Evolutionary conservation across 2,797 vertebrate genomes (phyloP), one percentile per base, ranked within the genome.

Genomic region (Silurus aristotelis): DNA sequence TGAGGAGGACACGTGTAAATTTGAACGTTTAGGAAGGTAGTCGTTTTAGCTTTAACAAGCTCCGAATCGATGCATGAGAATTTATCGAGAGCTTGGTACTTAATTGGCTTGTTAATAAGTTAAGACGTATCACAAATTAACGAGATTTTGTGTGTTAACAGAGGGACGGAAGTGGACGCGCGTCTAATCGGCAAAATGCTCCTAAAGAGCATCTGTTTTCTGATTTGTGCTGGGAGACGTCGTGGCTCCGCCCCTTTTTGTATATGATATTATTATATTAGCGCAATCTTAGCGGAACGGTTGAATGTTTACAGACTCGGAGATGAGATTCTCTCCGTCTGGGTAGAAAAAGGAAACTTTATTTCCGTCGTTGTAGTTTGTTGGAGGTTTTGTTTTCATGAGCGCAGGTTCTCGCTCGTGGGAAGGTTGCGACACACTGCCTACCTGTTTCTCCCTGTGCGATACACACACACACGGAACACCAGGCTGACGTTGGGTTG

Each of bases 401-500:
- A 96, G 97, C 96, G 97, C 94, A 92, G 95, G 96, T 95, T 95
- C 97, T 96, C 96, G 94, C 96, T 98, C 97, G 96, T 98, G 97
- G 98, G 97, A 99, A 98, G 96, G 97, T 97, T 67, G 95, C 97
- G 96, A 98, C 95, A 98, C 96, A 97, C 96, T 97, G 96, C 97
- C 97, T 98, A 98, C 96, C 97, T 97, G 97, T 99, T 98, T 99
- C 97, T 97, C 96, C 96, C 96, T 97, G 95, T 98, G 98, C 98
- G 98, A 89, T 80, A 79, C 89, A 88, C 79, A 80, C 87, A 88
- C 89, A 87, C 87, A 85, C 93, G 86, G 95, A 97, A 97, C 92
- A 96, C 96, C 96, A 97, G 97, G 96, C 97, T 98, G 96, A 95
- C 95, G 96, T 99, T 95, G 97, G 97, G 97, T 99, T 99, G 97